phyloP scores from a whole-genome alignment of 1,140 invertebrate genomes.

The Drosophila jambulina region DNA sequence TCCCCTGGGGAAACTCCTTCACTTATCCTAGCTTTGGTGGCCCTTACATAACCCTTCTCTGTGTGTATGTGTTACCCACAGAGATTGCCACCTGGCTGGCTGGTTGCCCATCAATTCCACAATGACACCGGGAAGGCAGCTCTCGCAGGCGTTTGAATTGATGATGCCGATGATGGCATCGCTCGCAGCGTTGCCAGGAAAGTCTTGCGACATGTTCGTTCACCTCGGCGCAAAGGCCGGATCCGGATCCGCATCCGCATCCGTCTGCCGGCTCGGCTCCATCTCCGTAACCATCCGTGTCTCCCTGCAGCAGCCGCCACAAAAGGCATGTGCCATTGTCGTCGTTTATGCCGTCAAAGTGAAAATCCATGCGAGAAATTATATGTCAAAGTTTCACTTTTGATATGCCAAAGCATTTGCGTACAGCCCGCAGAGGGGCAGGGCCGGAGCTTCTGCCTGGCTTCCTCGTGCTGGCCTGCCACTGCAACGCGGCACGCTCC shows the following conservation, averaged over 20 bases:
- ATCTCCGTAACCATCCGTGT: background rate
- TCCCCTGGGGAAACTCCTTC: background rate
- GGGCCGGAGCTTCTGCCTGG: constrained; percentile 2
- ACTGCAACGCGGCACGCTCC: constrained; percentile 59
- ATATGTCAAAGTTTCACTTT: constrained; percentile 83
- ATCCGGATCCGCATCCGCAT: background rate
- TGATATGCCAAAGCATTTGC: constrained; percentile 76
- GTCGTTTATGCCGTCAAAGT: constrained; percentile 79
- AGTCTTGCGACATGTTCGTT: constrained; percentile 21
- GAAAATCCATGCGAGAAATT: constrained; percentile 82
- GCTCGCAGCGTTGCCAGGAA: constrained; percentile 18
- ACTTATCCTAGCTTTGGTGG: background rate
- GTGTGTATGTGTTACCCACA: background rate
- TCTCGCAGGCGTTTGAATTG: constrained; percentile 42
- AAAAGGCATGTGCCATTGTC: constrained; percentile 65
- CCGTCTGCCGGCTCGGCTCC: background rate
- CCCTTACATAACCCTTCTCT: constrained; percentile 3
- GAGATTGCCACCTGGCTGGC: constrained; percentile 24
- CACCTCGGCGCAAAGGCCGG: constrained; percentile 16
- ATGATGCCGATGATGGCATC: constrained; percentile 44
- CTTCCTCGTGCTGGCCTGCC: constrained; percentile 16
- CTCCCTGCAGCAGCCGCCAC: constrained; percentile 25
- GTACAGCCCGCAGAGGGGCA: constrained; percentile 6
- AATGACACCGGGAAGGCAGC: constrained; percentile 20
- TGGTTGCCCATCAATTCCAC: constrained; percentile 24